Percentiles rank a stretch among this genome's conserved stretches.
These are phyloP conservation scores for Limnephilus rhombicus DNA, from an alignment of 2,888 invertebrate genomes.

Conservation along the genomic window DNA sequence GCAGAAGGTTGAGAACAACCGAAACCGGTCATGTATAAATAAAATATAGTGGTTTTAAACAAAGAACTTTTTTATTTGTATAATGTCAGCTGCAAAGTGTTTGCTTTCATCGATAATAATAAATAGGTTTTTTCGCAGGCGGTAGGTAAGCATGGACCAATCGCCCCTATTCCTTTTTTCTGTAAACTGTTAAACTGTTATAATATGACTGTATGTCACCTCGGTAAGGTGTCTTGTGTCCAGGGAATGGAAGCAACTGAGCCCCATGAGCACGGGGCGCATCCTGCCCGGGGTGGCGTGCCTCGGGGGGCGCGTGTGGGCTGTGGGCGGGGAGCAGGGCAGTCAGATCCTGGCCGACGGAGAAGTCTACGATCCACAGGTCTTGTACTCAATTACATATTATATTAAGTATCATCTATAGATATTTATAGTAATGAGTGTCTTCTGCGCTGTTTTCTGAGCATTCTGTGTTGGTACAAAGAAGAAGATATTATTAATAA, in stretches of 20 bases:
- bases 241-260: conserved; percentile 89
- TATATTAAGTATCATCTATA: neutral
- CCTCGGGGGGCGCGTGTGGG: conserved; percentile 91
- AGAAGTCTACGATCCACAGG: conserved; percentile 88
- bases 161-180: neutral
- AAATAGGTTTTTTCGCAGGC: too few species aligned
- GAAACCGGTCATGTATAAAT: too few species aligned
- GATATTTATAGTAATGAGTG: too few species aligned
- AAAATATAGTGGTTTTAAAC: too few species aligned
- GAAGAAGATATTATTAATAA: too few species aligned
- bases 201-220: conserved; percentile 19
- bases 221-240: conserved; percentile 15
- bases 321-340: conserved; percentile 94
- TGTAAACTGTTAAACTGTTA: neutral
- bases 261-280: conserved; percentile 90
- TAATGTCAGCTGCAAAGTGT: too few species aligned
- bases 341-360: conserved; percentile 93
- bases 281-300: conserved; percentile 93
- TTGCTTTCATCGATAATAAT: too few species aligned
- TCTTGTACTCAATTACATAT: conserved; percentile 62
- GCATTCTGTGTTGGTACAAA: too few species aligned
- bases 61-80: too few species aligned
- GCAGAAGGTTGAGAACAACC: too few species aligned
- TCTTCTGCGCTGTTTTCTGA: too few species aligned
- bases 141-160: neutral